Percentiles rank a stretch among this genome's conserved stretches.
phyloP scores from a whole-genome alignment of 2,888 invertebrate species.

The Brenthis daphne region DNA sequence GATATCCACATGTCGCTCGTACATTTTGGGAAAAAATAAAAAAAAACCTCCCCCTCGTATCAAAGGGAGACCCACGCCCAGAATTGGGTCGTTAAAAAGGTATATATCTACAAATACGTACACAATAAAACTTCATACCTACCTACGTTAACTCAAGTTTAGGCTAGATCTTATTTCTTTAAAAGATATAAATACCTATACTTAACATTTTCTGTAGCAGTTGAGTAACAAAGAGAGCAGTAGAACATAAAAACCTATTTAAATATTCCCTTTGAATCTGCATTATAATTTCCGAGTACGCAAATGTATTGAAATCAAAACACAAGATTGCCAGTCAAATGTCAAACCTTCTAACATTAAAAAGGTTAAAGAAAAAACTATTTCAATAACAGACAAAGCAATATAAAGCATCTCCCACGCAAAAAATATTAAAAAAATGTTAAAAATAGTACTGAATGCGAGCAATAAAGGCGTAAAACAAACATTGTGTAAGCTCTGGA shows the following conservation, averaged over 20 bases:
- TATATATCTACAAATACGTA: too few relatives aligned
- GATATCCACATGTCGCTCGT: too few relatives aligned
- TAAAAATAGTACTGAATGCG: conserved; percentile 22
- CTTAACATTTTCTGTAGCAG: too few relatives aligned
- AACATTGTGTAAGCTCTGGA: conserved; percentile 42
- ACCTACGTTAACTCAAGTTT: too few relatives aligned
- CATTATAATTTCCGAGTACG: conserved; percentile 27
- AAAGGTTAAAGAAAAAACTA: conserved; percentile 47
- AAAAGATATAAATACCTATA: too few relatives aligned
- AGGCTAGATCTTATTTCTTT: too few relatives aligned
- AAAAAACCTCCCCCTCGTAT: too few relatives aligned
- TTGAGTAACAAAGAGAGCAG: not conserved
- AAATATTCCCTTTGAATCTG: conserved; percentile 1
- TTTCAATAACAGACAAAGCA: conserved; percentile 53
- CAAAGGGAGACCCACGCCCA: too few relatives aligned
- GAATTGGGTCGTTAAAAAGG: too few relatives aligned
- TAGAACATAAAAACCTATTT: not conserved
- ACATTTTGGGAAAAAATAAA: too few relatives aligned
- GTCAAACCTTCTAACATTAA: conserved; percentile 50
- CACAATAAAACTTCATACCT: too few relatives aligned
- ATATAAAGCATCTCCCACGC: conserved; percentile 48
- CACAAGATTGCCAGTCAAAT: conserved; percentile 44
- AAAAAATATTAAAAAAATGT: conserved; percentile 34
- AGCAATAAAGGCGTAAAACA: conserved; percentile 21
- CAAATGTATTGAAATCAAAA: conserved; percentile 37